These are phyloP conservation scores for Blennius ocellaris DNA, from an alignment of 2,113 vertebrate genomes.

Conservation along the genomic window DNA sequence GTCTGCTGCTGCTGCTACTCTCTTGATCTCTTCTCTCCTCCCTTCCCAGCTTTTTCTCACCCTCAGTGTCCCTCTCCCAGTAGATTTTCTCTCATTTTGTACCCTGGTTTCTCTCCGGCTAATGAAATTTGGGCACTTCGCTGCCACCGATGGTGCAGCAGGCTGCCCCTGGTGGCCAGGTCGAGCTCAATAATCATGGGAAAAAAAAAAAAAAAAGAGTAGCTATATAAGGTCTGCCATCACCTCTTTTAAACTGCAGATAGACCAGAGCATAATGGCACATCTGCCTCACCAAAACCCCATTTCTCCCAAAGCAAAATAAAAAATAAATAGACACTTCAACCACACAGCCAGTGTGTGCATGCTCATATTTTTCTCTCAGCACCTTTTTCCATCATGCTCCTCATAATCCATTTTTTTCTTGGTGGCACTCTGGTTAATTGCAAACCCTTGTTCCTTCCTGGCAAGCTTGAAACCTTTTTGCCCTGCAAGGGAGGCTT, in stretches of 20 bases:
- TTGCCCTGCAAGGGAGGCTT: constrained; percentile 49
- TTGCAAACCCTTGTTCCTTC: constrained; percentile 69
- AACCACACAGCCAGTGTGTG: constrained; percentile 11
- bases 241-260: constrained; percentile 36
- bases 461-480: constrained; percentile 50
- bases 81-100: constrained; percentile 45
- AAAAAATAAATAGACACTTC: constrained; percentile 15
- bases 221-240: constrained; percentile 49
- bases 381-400: not conserved
- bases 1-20: constrained; percentile 1
- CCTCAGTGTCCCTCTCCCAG: constrained; percentile 32
- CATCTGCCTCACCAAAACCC: constrained; percentile 16
- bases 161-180: constrained; percentile 52
- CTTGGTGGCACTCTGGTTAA: constrained; percentile 68
- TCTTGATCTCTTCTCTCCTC: constrained; percentile 14
- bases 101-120: constrained; percentile 52
- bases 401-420: constrained; percentile 9
- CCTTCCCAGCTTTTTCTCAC: constrained; percentile 18
- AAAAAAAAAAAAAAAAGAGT: constrained; percentile 22
- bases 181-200: constrained; percentile 48
- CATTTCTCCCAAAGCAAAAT: not conserved
- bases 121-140: constrained; percentile 76
- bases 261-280: constrained; percentile 24
- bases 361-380: constrained; percentile 7
- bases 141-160: constrained; percentile 76